These are phyloP conservation scores for Podotricha telesiphe DNA, from an alignment of 2,888 invertebrate genomes.

Conservation along the genomic window DNA sequence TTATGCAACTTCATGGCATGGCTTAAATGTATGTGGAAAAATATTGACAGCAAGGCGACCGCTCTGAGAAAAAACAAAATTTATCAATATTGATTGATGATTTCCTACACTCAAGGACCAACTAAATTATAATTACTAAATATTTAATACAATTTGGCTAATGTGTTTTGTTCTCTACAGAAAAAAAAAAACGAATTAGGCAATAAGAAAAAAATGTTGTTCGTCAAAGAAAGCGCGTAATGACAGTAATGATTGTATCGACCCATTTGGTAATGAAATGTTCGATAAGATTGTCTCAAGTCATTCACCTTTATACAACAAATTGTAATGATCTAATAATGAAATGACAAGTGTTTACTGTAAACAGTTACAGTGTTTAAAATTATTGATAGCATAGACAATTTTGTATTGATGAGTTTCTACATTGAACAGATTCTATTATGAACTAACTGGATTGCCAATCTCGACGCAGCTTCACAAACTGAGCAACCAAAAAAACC, in stretches of 20 bases:
- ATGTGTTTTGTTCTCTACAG: neutral
- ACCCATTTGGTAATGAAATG: conserved; percentile 19
- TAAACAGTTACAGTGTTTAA: no score
- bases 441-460: conserved; percentile 7
- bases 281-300: conserved; percentile 19
- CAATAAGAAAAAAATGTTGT: neutral
- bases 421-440: neutral
- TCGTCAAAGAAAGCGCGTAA: neutral
- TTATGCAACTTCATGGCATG: no score
- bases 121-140: no score
- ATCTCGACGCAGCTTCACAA: conserved; percentile 6
- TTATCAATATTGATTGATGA: no score
- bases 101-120: no score
- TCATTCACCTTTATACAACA: conserved; percentile 19
- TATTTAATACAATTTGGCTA: neutral
- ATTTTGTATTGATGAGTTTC: no score
- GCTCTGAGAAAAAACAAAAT: no score
- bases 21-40: no score
- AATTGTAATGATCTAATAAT: neutral
- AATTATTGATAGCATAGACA: neutral
- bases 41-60: no score
- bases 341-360: neutral
- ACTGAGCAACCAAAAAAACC: conserved; percentile 19
- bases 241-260: conserved; percentile 1
- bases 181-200: conserved; percentile 4